Evolutionary conservation across 2,888 invertebrate species (phyloP), one percentile per base, ranked within the genome.

Genomic region (Dynastes tityus): DNA sequence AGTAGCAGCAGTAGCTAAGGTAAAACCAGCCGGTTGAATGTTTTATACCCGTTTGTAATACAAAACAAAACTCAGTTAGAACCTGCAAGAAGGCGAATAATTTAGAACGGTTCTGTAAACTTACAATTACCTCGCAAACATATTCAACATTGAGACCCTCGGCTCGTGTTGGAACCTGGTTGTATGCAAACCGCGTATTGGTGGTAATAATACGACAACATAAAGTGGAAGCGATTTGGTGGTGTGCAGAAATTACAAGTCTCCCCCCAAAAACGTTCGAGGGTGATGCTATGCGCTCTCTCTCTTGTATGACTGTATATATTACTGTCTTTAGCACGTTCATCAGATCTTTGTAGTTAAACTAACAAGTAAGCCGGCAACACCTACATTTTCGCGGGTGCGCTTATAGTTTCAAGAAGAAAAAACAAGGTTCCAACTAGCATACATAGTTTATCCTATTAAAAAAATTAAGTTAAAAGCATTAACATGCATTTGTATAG

Each of bases 171-270:
- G 45, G 80, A 16, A 58, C 55, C 45, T 55, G 13, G 58, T 37
- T 79, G 83, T 84, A 84, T 83, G 85, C 83, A 81, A 83, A 82
- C 83, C 83, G 83, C 84, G 85, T 83, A 84, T 83, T 82, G 83
- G 83, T 82, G 82, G 83, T 84, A 83, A 84, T 85, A 84, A 85
- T 85, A 84, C 83, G 84, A 83, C 84, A 81, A 80, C 83, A 83
- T 83, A 83, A 82, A 84, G 84, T 81, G 81, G 81, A 80, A 77
- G 64, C 78, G 78, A 78, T 74, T 78, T 73, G 51, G 74, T 51
- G 67, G 73, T 64, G 22, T 58, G 71, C 58, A 71, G 75, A 71
- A 71, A 71, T 71, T 71, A 71, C 71, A 71, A 55, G 71, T 16
- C 55, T 5, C 16, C 37, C 71, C 16, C 40, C 55, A 45, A 51